Conservation (phyloP, 2,113 vertebrate species). For the Pyxicephalus adspersus region DNA sequence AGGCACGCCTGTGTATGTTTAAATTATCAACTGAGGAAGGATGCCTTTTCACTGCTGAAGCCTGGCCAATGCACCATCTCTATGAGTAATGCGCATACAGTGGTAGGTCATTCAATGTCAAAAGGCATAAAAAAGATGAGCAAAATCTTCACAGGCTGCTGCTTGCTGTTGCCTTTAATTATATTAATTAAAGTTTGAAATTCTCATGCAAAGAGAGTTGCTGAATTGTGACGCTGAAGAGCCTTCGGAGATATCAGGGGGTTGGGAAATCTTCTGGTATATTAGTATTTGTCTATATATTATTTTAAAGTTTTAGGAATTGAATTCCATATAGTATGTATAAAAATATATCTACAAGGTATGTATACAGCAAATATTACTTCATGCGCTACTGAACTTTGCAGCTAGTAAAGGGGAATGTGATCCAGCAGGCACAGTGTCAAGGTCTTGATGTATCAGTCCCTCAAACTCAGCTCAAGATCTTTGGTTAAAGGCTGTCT, state of each 20-base stretch:
- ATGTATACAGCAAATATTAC: constrained; percentile 75
- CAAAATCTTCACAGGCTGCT: constrained; percentile 93
- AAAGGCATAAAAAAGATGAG: constrained; percentile 90
- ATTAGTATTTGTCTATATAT: constrained; percentile 69
- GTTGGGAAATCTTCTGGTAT: constrained; percentile 67
- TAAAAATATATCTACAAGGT: constrained; percentile 67
- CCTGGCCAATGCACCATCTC: constrained; percentile 62
- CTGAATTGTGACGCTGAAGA: constrained; percentile 78
- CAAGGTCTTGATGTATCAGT: constrained; percentile 79
- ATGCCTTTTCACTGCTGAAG: constrained; percentile 69
- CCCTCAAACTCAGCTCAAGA: constrained; percentile 74
- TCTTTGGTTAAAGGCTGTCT: constrained; percentile 79
- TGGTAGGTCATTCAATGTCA: constrained; percentile 95
- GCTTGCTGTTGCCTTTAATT: constrained; percentile 96
- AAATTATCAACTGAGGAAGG: constrained; percentile 83
- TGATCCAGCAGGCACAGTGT: constrained; percentile 71
- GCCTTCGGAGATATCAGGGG: constrained; percentile 74
- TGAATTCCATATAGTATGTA: constrained; percentile 57
- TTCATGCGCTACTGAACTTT: constrained; percentile 77
- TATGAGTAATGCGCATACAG: constrained; percentile 70
- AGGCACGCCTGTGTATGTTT: constrained; percentile 62
- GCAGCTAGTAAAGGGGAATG: constrained; percentile 65
- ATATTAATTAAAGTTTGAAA: constrained; percentile 98
- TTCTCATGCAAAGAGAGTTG: constrained; percentile 79
- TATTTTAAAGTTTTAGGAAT: constrained; percentile 65